Conservation (phyloP, 2,113 vertebrate genomes). For the Morone saxatilis region DNA sequence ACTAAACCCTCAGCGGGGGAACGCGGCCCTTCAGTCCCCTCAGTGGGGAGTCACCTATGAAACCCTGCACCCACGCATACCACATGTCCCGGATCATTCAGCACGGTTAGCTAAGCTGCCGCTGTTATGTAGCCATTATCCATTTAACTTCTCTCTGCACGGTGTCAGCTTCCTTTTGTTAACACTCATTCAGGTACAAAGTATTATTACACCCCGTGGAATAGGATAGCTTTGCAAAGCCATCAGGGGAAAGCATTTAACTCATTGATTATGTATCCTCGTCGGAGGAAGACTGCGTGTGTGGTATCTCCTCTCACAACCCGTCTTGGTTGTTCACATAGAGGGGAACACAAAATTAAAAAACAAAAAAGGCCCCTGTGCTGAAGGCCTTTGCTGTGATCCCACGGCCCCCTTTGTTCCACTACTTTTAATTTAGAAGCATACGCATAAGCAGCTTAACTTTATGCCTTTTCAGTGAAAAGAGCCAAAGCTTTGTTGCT, state of each 20-base stretch:
- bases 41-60: slow-evolving; percentile 75
- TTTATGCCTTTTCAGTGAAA: slow-evolving; percentile 71
- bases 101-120: slow-evolving; percentile 68
- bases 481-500: slow-evolving; percentile 68
- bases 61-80: slow-evolving; percentile 79
- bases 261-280: slow-evolving; percentile 76
- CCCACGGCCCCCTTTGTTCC: slow-evolving; percentile 59
- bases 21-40: slow-evolving; percentile 58
- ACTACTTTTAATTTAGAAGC: slow-evolving; percentile 76
- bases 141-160: slow-evolving; percentile 75
- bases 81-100: slow-evolving; percentile 79
- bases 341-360: slow-evolving; percentile 27
- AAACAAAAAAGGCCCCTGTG: slow-evolving; percentile 35
- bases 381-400: slow-evolving; percentile 38
- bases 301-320: slow-evolving; percentile 48
- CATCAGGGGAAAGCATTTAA: slow-evolving; percentile 74
- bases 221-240: slow-evolving; percentile 77
- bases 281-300: slow-evolving; percentile 32
- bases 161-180: slow-evolving; percentile 84
- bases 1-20: slow-evolving; percentile 50
- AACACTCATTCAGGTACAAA: slow-evolving; percentile 81
- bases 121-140: slow-evolving; percentile 81
- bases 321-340: slow-evolving; percentile 28
- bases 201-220: slow-evolving; percentile 82
- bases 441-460: slow-evolving; percentile 78